phyloP scores from a whole-genome alignment of 2,113 vertebrate species.

The Ictalurus furcatus region DNA sequence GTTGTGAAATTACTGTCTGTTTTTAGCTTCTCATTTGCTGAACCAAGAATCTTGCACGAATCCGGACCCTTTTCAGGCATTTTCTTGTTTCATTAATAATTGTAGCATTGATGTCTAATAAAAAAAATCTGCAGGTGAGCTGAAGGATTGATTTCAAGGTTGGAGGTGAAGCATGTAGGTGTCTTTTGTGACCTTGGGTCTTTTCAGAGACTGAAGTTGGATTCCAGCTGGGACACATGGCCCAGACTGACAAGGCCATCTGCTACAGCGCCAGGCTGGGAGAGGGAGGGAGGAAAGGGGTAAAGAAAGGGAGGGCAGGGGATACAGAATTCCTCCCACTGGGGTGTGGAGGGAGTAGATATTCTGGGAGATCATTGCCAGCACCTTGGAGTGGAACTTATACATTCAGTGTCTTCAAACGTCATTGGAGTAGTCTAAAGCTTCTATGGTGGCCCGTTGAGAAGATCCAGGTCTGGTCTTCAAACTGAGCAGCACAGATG shows the following conservation, averaged over 20 bases:
- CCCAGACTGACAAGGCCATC: slow-evolving; percentile 80
- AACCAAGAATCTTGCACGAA: slow-evolving; percentile 25
- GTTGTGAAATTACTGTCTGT: slow-evolving; percentile 58
- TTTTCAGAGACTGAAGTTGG: slow-evolving; percentile 72
- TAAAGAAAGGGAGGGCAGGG: slow-evolving; percentile 59
- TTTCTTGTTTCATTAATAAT: slow-evolving; percentile 11
- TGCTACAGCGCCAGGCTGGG: slow-evolving; percentile 70
- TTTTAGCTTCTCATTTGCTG: slow-evolving; percentile 38
- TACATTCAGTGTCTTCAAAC: slow-evolving; percentile 57
- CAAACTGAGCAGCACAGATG: slow-evolving; percentile 46
- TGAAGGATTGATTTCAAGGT: slow-evolving; percentile 46
- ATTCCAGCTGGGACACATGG: slow-evolving; percentile 81
- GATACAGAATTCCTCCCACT: slow-evolving; percentile 73
- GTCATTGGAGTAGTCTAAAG: slow-evolving; percentile 2
- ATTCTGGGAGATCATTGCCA: slow-evolving; percentile 74
- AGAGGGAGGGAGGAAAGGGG: slow-evolving; percentile 64
- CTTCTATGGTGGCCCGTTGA: slow-evolving; percentile 11
- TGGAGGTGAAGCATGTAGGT: slow-evolving; percentile 61
- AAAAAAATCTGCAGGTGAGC: slow-evolving; percentile 34
- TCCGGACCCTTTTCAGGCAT: slow-evolving; percentile 9
- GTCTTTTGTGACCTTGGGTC: slow-evolving; percentile 76
- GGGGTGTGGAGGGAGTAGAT: slow-evolving; percentile 75
- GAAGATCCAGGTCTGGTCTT: slow-evolving; percentile 33
- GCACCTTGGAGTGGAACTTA: slow-evolving; percentile 64
- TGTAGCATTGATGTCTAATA: slow-evolving; percentile 13